A percentile compares a stretch with the other conserved stretches of the same genome.
These are phyloP conservation scores for Campylomormyrus numenius DNA, from an alignment of 2,113 vertebrate genomes.

Conservation along the genomic window DNA sequence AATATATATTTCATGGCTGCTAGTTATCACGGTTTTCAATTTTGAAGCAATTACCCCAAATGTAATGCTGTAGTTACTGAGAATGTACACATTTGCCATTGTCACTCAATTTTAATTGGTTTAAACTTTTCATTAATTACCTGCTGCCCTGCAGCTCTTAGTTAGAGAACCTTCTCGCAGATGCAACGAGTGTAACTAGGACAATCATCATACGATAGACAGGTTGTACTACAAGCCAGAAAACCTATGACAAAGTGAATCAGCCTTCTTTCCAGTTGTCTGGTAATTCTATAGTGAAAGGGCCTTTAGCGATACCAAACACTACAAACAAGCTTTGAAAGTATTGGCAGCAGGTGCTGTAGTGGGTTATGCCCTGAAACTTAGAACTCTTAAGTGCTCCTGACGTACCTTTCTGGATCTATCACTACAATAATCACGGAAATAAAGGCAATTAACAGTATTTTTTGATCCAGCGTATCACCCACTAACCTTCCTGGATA, in stretches of 20 bases:
- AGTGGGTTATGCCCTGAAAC: neutral
- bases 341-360: neutral
- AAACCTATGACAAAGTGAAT: neutral
- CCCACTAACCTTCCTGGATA: neutral
- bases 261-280: neutral
- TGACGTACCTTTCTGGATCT: neutral
- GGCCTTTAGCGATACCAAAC: neutral
- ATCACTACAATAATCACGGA: neutral
- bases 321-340: neutral
- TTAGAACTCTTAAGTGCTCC: neutral
- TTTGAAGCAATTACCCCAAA: neutral
- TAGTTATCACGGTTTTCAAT: neutral
- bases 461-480: neutral
- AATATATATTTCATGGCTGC: neutral
- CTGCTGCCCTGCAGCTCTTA: neutral
- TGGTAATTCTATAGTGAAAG: neutral
- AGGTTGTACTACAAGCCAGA: neutral
- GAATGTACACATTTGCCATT: neutral
- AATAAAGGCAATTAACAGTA: slow-evolving; percentile 9
- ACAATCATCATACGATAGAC: neutral
- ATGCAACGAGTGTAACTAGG: neutral
- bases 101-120: neutral
- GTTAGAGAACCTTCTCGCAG: neutral
- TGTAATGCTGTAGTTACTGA: neutral
- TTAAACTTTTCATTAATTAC: neutral